Conservation (phyloP, 35 echinoderm and acorn worm species). For the Chiridota heheva region DNA sequence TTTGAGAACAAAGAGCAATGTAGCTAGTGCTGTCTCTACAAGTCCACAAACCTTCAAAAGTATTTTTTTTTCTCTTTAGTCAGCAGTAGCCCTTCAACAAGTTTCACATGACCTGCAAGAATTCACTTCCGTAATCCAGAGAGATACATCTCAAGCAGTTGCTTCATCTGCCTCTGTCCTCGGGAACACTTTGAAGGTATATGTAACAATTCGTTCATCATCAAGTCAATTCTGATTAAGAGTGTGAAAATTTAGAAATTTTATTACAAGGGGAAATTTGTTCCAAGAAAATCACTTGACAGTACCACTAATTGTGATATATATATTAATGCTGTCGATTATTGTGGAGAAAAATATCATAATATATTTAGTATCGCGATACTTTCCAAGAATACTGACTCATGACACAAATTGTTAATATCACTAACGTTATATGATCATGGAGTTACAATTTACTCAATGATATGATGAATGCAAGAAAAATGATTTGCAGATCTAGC, state of each 20-base stretch:
- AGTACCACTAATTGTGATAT: background rate
- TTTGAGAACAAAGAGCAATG: background rate
- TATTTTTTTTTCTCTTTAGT: constrained; percentile 43
- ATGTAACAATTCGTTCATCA: background rate
- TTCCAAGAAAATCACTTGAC: too few species aligned
- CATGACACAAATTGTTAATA: too few species aligned
- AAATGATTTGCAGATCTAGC: too few species aligned
- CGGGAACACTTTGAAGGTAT: constrained; percentile 71
- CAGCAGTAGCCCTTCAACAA: constrained; percentile 61
- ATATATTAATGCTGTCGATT: background rate
- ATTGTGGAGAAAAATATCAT: too few species aligned
- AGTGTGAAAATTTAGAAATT: background rate
- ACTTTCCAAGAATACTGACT: too few species aligned
- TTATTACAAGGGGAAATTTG: background rate
- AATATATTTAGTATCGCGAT: too few species aligned
- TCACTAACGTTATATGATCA: too few species aligned
- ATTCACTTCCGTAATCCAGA: constrained; percentile 83
- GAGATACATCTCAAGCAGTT: constrained; percentile 74
- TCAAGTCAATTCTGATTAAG: background rate
- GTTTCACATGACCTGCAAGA: constrained; percentile 82
- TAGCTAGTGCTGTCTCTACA: background rate
- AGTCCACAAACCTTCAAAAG: background rate
- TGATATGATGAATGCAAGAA: too few species aligned
- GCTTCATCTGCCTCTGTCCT: constrained; percentile 70
- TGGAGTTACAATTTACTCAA: too few species aligned